These are phyloP conservation scores for Arrhopalites spinosus DNA, from an alignment of 2,888 invertebrate genomes.

Conservation along the genomic window DNA sequence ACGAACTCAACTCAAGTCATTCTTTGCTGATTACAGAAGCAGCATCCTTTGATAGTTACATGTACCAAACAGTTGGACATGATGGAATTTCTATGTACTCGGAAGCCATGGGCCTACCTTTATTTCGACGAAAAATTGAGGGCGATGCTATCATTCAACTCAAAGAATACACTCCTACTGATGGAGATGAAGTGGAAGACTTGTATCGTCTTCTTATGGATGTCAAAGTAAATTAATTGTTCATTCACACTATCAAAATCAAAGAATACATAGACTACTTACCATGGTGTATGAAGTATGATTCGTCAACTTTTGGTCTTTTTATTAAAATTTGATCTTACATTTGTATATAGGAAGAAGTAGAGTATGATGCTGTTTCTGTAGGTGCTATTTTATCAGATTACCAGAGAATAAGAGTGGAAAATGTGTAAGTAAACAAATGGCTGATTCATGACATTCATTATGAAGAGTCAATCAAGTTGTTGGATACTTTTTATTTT, in stretches of 20 bases:
- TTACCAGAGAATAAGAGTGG: constrained; percentile 96
- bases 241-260: too few species aligned
- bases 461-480: too few species aligned
- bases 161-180: constrained; percentile 77
- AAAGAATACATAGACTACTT: too few species aligned
- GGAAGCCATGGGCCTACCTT: constrained; percentile 89
- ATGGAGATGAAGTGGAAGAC: constrained; percentile 97
- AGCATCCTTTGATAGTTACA: constrained; percentile 98
- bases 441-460: neutral
- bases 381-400: constrained; percentile 97
- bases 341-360: constrained; percentile 64
- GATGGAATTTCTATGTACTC: constrained; percentile 90
- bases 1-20: constrained; percentile 82
- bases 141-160: constrained; percentile 82
- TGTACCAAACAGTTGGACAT: constrained; percentile 99
- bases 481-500: neutral
- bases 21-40: too few species aligned
- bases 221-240: constrained; percentile 67
- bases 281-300: too few species aligned
- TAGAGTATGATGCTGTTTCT: constrained; percentile 87
- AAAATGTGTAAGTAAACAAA: constrained; percentile 85
- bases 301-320: neutral
- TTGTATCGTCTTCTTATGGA: constrained; percentile 78
- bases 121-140: constrained; percentile 81
- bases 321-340: constrained; percentile 23